phyloP scores from a whole-genome alignment of 1,140 invertebrate species.

The Drosophila athabasca region DNA sequence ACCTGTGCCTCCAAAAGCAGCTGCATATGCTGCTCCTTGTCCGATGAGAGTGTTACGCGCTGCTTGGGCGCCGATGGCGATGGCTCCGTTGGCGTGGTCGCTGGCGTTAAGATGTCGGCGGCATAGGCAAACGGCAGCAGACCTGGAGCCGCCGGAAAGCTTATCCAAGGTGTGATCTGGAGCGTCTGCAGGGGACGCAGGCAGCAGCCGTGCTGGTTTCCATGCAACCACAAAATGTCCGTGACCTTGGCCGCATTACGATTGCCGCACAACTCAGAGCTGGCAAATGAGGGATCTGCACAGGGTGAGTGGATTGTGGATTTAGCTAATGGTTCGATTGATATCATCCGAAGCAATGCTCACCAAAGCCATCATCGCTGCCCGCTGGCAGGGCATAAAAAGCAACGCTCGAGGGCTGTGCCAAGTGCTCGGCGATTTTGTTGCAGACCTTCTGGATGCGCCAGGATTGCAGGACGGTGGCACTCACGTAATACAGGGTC shows the following conservation, averaged over 20 bases:
- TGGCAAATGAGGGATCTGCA: slow-evolving; percentile 79
- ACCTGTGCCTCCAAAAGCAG: slow-evolving; percentile 66
- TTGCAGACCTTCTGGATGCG: slow-evolving; percentile 85
- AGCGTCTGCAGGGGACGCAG: slow-evolving; percentile 83
- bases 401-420: slow-evolving; percentile 76
- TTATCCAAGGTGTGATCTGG: slow-evolving; percentile 83
- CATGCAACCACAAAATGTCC: slow-evolving; percentile 85
- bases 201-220: slow-evolving; percentile 84
- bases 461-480: slow-evolving; percentile 88
- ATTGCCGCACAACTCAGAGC: slow-evolving; percentile 85
- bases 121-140: slow-evolving; percentile 67
- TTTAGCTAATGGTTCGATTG: neutral
- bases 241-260: slow-evolving; percentile 84
- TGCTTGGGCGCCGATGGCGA: slow-evolving; percentile 1
- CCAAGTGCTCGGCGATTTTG: slow-evolving; percentile 83
- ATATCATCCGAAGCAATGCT: slow-evolving; percentile 14
- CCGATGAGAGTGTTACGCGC: slow-evolving; percentile 40
- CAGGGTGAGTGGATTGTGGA: neutral
- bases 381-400: slow-evolving; percentile 81
- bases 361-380: slow-evolving; percentile 74
- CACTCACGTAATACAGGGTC: slow-evolving; percentile 88
- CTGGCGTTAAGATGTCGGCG: slow-evolving; percentile 38
- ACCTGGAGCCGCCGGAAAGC: slow-evolving; percentile 66
- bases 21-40: slow-evolving; percentile 51
- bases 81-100: slow-evolving; percentile 40